phyloP scores from a whole-genome alignment of 2,888 invertebrate species.

The Hypercompe scribonia region DNA sequence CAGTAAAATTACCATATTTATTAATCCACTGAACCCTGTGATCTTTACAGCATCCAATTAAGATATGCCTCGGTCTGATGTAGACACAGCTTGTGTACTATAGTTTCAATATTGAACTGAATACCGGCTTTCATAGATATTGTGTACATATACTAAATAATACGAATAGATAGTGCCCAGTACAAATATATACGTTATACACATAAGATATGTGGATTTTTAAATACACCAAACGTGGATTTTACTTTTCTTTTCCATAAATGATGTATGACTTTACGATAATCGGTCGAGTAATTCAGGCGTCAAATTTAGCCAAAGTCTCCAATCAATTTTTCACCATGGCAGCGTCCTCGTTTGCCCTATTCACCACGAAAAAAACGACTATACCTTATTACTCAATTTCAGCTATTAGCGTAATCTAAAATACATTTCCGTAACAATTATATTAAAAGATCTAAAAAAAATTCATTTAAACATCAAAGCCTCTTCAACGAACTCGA shows the following conservation, averaged over 20 bases:
- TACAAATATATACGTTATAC: too few relatives aligned
- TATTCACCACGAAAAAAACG: not conserved
- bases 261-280: too few relatives aligned
- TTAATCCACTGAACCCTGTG: not conserved
- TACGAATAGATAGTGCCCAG: too few relatives aligned
- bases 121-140: not conserved
- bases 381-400: not conserved
- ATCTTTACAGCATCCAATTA: not conserved
- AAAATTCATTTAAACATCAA: conserved; percentile 14
- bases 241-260: too few relatives aligned
- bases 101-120: conserved; percentile 13
- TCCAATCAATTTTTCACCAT: too few relatives aligned
- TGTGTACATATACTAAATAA: conserved; percentile 8
- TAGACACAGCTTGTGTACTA: conserved; percentile 1
- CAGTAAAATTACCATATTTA: not conserved
- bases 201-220: too few relatives aligned
- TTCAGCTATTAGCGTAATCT: not conserved
- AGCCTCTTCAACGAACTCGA: conserved; percentile 1
- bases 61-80: not conserved
- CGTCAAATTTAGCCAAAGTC: too few relatives aligned
- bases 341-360: too few relatives aligned
- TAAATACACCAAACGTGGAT: too few relatives aligned
- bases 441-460: not conserved
- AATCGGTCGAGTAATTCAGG: too few relatives aligned
- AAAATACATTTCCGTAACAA: not conserved